Conservation (phyloP, 1,140 invertebrate genomes). For the Cataglyphis hispanica region DNA sequence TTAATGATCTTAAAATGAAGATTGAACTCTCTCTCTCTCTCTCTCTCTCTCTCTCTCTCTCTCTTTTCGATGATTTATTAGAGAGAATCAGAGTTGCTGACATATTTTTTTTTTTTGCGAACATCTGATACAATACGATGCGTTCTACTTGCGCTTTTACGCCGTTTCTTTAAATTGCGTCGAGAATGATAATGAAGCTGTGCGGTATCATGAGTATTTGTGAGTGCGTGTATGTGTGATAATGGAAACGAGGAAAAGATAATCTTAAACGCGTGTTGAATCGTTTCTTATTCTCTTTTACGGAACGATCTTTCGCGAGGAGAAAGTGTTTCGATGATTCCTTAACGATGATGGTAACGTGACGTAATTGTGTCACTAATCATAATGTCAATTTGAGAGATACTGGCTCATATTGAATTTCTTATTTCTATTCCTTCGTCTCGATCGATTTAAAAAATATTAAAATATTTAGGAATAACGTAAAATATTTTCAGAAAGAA, state of each 20-base stretch:
- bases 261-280: slow-evolving; percentile 50
- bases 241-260: slow-evolving; percentile 16
- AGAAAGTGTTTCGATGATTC: slow-evolving; percentile 54
- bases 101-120: neutral
- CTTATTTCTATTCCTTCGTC: neutral
- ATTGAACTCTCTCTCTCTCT: neutral
- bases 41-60: too few species aligned
- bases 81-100: neutral
- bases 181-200: slow-evolving; percentile 53
- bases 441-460: neutral
- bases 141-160: slow-evolving; percentile 21
- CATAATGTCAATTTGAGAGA: slow-evolving; percentile 34
- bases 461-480: too few species aligned
- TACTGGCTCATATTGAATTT: slow-evolving; percentile 3
- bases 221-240: neutral
- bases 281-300: neutral
- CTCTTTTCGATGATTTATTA: too few species aligned
- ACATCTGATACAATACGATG: neutral
- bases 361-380: slow-evolving; percentile 50
- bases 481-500: neutral
- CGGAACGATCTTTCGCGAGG: slow-evolving; percentile 22
- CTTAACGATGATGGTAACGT: slow-evolving; percentile 32
- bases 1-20: too few species aligned
- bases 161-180: slow-evolving; percentile 23
- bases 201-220: too few species aligned